phyloP scores from a whole-genome alignment of 1,140 invertebrate genomes.

The Zaprionus inermis region DNA sequence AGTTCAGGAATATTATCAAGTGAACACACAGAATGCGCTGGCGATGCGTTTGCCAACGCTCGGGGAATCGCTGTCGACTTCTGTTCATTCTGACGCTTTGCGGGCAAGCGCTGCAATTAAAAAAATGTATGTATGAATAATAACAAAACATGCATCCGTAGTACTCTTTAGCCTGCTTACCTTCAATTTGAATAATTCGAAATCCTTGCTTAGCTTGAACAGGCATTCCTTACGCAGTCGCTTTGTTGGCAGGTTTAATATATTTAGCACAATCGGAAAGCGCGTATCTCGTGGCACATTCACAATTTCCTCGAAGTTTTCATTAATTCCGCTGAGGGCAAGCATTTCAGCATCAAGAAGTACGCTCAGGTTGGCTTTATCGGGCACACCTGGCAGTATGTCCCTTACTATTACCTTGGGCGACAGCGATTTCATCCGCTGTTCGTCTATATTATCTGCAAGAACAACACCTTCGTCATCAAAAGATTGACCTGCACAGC shows the following conservation, averaged over 20 bases:
- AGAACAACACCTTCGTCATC: constrained; percentile 79
- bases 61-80: neutral
- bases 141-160: neutral
- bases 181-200: constrained; percentile 44
- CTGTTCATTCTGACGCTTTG: constrained; percentile 6
- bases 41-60: neutral
- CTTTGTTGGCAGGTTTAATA: constrained; percentile 38
- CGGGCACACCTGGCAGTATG: constrained; percentile 49
- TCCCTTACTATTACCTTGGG: constrained; percentile 56
- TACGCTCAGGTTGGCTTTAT: constrained; percentile 50
- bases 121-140: neutral
- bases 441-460: constrained; percentile 65
- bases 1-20: neutral
- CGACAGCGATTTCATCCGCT: constrained; percentile 44
- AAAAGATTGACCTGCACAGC: constrained; percentile 64
- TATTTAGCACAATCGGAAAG: constrained; percentile 37
- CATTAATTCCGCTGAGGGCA: constrained; percentile 31
- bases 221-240: constrained; percentile 22
- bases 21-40: neutral
- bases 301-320: constrained; percentile 41
- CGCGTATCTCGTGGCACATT: constrained; percentile 37
- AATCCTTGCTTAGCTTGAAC: constrained; percentile 51
- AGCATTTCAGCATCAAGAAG: constrained; percentile 43
- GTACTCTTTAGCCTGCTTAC: constrained; percentile 33
- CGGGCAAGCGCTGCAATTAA: constrained; percentile 37